Evolutionary conservation across 35 echinoderm and acorn worm genomes (phyloP), one percentile per base, ranked within the genome.

Genomic region (Hemicentrotus pulcherrimus): DNA sequence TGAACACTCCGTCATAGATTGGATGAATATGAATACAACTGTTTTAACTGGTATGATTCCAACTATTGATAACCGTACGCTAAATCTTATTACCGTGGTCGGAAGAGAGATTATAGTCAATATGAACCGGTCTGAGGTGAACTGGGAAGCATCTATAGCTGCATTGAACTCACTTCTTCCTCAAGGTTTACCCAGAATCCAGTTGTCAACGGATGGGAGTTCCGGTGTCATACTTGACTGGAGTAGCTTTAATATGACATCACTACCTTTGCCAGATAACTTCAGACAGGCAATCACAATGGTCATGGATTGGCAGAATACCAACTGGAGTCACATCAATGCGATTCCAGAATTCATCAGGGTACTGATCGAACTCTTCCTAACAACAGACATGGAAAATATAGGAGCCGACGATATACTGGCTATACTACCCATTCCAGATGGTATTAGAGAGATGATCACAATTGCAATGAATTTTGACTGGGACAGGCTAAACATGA

Each of bases 231-330:
- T 78, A 28, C 22, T 90, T 47, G 47, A 93, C 47, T 93, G 47
- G 91, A 48, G 32, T 93, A 93, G 6, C 31, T 32, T 31, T 15
- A 31, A 93, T 93, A 32, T 93, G 16, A 58, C 46, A 46, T 31
- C 91, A 47, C 9, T 93, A 18, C 46, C 91, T 50, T 47, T 93
- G n/a, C 91, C 91, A 6, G 91, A 93, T 93, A 47, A 32, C 15
- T 22, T 93, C 91, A 93, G n/a, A 28, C 91, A 93, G 41, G 46
- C 46, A 11, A 32, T 93, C 22, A 78, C 65, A 4, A 4, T 78
- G 65, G 65, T 4, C 19, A 78, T 78, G 22, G 65, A 78, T n/a
- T 78, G 65, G 65, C 65, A 78, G 24, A 78, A 28, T 28, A 78
- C 28, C 5, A 78, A 78, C 7, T 78, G 65, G 65, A n/a, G 65